Conservation (phyloP, 53 echinoderm and acorn worm species). For the Echinarachnius parma region DNA sequence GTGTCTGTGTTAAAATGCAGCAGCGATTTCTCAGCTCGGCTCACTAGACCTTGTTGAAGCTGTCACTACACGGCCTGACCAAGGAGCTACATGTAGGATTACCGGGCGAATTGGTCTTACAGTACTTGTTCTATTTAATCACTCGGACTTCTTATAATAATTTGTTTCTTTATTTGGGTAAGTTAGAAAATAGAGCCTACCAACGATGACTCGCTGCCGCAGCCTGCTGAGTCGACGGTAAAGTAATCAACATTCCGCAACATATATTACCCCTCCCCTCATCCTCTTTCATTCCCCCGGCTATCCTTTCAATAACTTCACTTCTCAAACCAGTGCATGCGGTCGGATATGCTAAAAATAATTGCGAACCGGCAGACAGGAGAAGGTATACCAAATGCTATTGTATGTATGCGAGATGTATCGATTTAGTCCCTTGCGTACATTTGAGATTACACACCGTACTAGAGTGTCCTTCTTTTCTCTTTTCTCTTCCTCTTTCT, state of each 20-base stretch:
- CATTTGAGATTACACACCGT: conserved; percentile 10
- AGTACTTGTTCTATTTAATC: no score
- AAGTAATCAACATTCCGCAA: no score
- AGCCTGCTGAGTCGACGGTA: background rate
- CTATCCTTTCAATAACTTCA: no score
- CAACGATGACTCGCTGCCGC: conserved; percentile 12
- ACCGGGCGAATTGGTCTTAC: no score
- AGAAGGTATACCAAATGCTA: background rate
- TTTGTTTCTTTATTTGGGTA: no score
- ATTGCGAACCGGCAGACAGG: background rate
- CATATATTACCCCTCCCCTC: no score
- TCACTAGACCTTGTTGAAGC: background rate
- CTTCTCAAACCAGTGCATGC: no score
- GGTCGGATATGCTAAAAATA: background rate
- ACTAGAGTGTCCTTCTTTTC: no score
- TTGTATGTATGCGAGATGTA: background rate
- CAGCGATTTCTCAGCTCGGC: background rate
- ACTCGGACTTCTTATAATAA: no score
- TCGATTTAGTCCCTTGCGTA: conserved; percentile 3
- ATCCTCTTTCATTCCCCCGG: no score
- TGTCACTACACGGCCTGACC: background rate
- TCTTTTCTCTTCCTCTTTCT: conserved; percentile 16
- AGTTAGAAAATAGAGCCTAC: no score
- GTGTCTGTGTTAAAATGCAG: background rate
- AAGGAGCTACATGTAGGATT: conserved; percentile 10